phyloP scores from a whole-genome alignment of 2,797 vertebrate genomes.

The Knipowitschia caucasica region DNA sequence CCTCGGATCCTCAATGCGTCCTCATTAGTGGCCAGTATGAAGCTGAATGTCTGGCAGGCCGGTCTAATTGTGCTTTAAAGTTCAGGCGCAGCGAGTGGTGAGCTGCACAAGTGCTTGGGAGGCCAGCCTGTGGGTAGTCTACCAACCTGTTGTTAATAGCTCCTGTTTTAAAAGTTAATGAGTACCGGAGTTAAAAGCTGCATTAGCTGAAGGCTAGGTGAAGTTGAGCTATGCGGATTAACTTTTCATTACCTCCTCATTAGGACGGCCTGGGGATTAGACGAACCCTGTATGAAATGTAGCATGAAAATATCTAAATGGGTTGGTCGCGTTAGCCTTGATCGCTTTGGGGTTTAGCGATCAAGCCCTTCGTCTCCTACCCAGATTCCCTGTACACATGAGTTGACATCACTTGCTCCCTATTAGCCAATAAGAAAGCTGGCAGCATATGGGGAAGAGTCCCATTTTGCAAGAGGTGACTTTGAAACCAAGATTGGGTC shows the following conservation, averaged over 20 bases:
- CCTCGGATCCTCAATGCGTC: conserved; percentile 61
- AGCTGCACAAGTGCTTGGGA: conserved; percentile 50
- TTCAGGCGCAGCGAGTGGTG: conserved; percentile 58
- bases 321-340: conserved; percentile 50
- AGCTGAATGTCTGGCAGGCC: conserved; percentile 49
- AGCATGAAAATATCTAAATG: conserved; percentile 71
- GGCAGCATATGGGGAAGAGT: conserved; percentile 35
- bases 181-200: conserved; percentile 76
- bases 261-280: conserved; percentile 76
- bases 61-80: conserved; percentile 70
- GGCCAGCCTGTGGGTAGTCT: conserved; percentile 63
- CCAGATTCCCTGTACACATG: conserved; percentile 41
- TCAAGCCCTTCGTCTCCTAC: conserved; percentile 45
- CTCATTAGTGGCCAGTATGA: conserved; percentile 66
- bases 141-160: conserved; percentile 78
- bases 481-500: conserved; percentile 74
- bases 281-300: conserved; percentile 70
- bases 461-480: conserved; percentile 66
- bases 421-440: conserved; percentile 66
- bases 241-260: conserved; percentile 81
- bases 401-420: conserved; percentile 63
- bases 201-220: conserved; percentile 77
- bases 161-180: conserved; percentile 81
- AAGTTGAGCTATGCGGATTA: conserved; percentile 77
- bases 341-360: conserved; percentile 54